A percentile compares a stretch with the other conserved stretches of the same genome.
phyloP scores from a whole-genome alignment of 2,113 vertebrate genomes.

The Himantopus leucocephalus region DNA sequence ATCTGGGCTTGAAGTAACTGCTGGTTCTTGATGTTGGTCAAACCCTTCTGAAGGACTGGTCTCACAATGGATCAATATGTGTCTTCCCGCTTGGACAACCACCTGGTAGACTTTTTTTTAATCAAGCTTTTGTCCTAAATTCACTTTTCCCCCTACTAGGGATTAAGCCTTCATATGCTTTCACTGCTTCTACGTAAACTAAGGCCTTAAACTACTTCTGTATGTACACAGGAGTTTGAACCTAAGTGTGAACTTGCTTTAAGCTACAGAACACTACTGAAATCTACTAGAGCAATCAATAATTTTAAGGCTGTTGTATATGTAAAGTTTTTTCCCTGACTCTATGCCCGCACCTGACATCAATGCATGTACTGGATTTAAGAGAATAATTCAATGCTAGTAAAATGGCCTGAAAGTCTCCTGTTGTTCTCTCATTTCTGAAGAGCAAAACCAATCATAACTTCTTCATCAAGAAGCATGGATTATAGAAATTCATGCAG shows the following conservation, averaged over 20 bases:
- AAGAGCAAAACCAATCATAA: not conserved
- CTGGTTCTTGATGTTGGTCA: not conserved
- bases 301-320: not conserved
- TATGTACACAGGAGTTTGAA: not conserved
- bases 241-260: not conserved
- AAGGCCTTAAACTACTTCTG: not conserved
- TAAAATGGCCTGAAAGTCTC: not conserved
- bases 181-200: not conserved
- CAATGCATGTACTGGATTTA: not conserved
- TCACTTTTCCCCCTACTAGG: not conserved
- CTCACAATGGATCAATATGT: fast-evolving
- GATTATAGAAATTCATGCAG: not conserved
- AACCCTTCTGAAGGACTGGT: not conserved
- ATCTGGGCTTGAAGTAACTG: slow-evolving; percentile 87
- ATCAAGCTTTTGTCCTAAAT: not conserved
- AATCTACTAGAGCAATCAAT: not conserved
- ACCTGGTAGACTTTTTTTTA: not conserved
- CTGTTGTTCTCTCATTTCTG: not conserved
- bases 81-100: not conserved
- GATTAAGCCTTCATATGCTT: not conserved
- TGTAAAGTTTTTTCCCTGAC: not conserved
- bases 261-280: not conserved
- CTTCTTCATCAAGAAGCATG: not conserved
- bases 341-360: not conserved
- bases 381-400: not conserved